These are phyloP conservation scores for Sminthurinus signatus DNA, from an alignment of 1,140 invertebrate species.

Conservation along the genomic window DNA sequence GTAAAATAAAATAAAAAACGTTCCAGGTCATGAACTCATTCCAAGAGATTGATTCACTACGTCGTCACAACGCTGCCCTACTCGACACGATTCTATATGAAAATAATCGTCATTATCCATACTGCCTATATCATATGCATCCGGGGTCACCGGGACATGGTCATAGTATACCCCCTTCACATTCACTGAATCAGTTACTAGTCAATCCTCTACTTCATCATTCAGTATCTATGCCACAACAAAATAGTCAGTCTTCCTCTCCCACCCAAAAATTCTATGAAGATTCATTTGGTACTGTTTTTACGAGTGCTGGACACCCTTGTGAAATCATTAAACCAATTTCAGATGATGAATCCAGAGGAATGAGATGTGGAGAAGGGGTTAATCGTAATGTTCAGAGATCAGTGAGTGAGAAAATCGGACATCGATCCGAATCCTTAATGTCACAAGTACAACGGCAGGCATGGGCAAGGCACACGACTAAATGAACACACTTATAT, in stretches of 20 bases:
- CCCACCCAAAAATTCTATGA: constrained; percentile 22
- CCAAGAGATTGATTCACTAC: constrained; percentile 18
- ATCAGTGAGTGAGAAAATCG: constrained; percentile 74
- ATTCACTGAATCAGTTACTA: constrained; percentile 29
- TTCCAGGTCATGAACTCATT: constrained; percentile 30
- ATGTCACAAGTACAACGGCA: constrained; percentile 73
- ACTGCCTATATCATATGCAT: constrained; percentile 13
- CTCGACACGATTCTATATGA: constrained; percentile 39
- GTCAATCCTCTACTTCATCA: constrained; percentile 45
- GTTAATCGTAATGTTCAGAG: constrained; percentile 42
- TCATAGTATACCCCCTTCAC: constrained; percentile 36
- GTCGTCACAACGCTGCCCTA: constrained; percentile 34
- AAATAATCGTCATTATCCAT: constrained; percentile 19
- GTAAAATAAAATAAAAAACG: too few species aligned
- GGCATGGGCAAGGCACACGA: constrained; percentile 76
- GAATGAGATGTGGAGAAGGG: not conserved
- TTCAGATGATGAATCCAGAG: not conserved
- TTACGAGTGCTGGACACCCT: too few species aligned
- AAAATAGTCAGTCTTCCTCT: not conserved
- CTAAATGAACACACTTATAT: constrained; percentile 54
- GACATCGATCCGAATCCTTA: constrained; percentile 69
- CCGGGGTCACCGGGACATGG: constrained; percentile 32
- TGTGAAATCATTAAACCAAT: not conserved
- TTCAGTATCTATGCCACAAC: constrained; percentile 9
- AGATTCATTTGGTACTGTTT: not conserved